These are phyloP conservation scores for Watsonalla cultraria DNA, from an alignment of 2,888 invertebrate genomes.

Conservation along the genomic window DNA sequence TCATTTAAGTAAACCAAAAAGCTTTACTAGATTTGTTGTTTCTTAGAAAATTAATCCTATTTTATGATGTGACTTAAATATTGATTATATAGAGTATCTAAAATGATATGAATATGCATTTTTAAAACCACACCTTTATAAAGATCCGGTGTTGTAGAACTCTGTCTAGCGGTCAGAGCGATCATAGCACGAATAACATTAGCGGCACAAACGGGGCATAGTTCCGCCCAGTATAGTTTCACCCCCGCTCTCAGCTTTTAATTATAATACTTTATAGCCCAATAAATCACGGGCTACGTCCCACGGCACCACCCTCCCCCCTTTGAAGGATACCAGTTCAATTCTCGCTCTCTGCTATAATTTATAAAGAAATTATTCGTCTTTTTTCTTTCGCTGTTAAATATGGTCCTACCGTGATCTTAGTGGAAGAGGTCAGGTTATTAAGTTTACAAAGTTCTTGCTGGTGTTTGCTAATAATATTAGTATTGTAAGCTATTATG, in stretches of 20 bases:
- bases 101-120: no score
- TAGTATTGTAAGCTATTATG: no score
- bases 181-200: constrained; percentile 22
- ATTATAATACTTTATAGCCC: constrained; percentile 89
- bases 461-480: no score
- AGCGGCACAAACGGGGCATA: constrained; percentile 52
- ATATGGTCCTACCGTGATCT: background rate
- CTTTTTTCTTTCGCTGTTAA: constrained; percentile 34
- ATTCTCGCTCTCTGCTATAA: constrained; percentile 82
- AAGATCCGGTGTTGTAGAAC: background rate
- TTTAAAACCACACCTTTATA: background rate
- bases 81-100: no score
- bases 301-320: constrained; percentile 54
- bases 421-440: background rate
- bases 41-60: no score
- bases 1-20: no score
- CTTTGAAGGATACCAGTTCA: constrained; percentile 83
- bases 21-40: no score
- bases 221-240: constrained; percentile 70
- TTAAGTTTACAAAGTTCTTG: no score
- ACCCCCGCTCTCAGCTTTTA: constrained; percentile 79
- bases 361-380: constrained; percentile 83
- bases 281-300: constrained; percentile 82
- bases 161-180: constrained; percentile 1
- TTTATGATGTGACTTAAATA: no score